A percentile compares a stretch with the other conserved stretches of the same genome.
Evolutionary conservation across 2,797 vertebrate genomes (phyloP).

Genomic region (Semotilus atromaculatus): DNA sequence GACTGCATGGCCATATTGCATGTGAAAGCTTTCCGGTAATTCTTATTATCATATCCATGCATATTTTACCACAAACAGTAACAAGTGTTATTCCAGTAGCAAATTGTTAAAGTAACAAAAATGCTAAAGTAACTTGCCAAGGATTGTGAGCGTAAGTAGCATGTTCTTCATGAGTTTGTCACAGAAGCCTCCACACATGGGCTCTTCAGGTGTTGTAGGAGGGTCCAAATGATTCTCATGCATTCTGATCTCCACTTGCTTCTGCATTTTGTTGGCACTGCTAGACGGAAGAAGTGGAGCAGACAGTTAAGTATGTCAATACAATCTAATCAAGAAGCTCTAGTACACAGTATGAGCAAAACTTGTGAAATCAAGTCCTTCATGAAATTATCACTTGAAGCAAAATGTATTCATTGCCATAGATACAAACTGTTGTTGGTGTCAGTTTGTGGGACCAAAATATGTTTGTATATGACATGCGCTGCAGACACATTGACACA

Average conservation of each 20-base stretch:
- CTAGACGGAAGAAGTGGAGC: slow-evolving; percentile 2
- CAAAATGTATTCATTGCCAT: neutral
- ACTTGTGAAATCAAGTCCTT: neutral
- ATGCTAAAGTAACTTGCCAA: slow-evolving; percentile 77
- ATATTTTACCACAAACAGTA: neutral
- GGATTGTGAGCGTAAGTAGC: slow-evolving; percentile 92
- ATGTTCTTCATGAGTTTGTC: slow-evolving; percentile 90
- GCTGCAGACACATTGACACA: neutral
- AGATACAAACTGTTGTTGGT: neutral
- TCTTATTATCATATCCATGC: neutral
- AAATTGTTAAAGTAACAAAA: neutral
- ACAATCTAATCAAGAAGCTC: neutral
- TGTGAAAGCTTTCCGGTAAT: no score
- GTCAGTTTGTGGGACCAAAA: neutral
- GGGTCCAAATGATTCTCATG: slow-evolving; percentile 86
- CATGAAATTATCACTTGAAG: neutral
- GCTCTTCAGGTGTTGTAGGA: slow-evolving; percentile 66
- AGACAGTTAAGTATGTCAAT: neutral
- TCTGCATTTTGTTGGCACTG: slow-evolving; percentile 82
- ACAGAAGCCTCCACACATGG: slow-evolving; percentile 80
- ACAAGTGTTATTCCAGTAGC: neutral
- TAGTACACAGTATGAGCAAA: no score
- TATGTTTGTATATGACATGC: neutral
- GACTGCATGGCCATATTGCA: neutral
- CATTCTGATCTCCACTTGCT: slow-evolving; percentile 96